Conservation (phyloP, 2,888 invertebrate genomes). For the Alcis repandata region DNA sequence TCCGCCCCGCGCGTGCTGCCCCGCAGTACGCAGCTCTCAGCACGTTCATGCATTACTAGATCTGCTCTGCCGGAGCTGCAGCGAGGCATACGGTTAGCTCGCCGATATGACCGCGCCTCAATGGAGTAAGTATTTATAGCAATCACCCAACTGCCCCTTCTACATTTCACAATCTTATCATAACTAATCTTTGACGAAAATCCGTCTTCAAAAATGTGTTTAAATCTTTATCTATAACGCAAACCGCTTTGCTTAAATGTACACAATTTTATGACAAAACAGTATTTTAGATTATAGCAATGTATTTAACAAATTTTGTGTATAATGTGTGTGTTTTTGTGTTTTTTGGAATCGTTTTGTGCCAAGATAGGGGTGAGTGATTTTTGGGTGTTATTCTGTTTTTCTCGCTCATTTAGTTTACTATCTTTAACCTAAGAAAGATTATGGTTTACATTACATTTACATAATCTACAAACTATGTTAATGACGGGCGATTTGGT, state of each 20-base stretch:
- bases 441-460: too few relatives aligned
- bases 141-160: constrained; percentile 11
- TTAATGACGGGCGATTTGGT: too few relatives aligned
- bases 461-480: too few relatives aligned
- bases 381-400: not conserved
- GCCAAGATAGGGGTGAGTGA: constrained; percentile 37
- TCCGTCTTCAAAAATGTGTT: constrained; percentile 15
- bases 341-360: constrained; percentile 29
- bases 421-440: not conserved
- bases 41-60: too few relatives aligned
- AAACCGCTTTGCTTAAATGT: constrained; percentile 10
- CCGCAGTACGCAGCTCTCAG: too few relatives aligned
- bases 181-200: constrained; percentile 27
- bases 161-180: constrained; percentile 20
- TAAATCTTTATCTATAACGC: constrained; percentile 20
- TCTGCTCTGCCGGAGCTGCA: too few relatives aligned
- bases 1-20: too few relatives aligned
- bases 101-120: too few relatives aligned
- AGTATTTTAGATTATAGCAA: constrained; percentile 11
- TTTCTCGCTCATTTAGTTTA: not conserved
- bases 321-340: constrained; percentile 28
- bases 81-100: too few relatives aligned
- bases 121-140: not conserved
- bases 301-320: constrained; percentile 19
- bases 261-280: constrained; percentile 23